phyloP scores from a whole-genome alignment of 2,113 vertebrate genomes.

The Heterotis niloticus region DNA sequence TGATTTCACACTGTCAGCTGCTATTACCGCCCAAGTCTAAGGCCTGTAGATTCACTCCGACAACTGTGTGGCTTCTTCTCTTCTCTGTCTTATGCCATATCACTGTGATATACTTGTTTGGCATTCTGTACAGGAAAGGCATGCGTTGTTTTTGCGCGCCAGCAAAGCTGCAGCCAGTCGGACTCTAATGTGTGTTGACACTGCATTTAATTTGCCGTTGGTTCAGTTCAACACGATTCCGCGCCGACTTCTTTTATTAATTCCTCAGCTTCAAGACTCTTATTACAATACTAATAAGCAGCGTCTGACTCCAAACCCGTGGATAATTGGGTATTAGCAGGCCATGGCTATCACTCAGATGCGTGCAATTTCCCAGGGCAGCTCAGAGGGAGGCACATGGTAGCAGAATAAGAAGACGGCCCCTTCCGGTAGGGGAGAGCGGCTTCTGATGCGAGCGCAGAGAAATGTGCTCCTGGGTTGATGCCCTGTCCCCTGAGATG shows the following conservation, averaged over 20 bases:
- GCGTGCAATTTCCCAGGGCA: constrained; percentile 34
- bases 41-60: not conserved
- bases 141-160: constrained; percentile 22
- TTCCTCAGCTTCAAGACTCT: constrained; percentile 16
- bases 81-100: not conserved
- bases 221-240: constrained; percentile 33
- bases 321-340: constrained; percentile 27
- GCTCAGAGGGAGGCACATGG: not conserved
- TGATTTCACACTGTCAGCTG: constrained; percentile 17
- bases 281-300: constrained; percentile 38
- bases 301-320: constrained; percentile 29
- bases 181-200: constrained; percentile 24
- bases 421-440: constrained; percentile 29
- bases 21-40: not conserved
- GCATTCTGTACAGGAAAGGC: not conserved
- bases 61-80: not conserved
- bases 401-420: not conserved
- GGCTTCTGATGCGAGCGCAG: constrained; percentile 29
- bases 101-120: not conserved
- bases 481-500: constrained; percentile 14
- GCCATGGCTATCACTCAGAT: constrained; percentile 29
- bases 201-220: constrained; percentile 39
- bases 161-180: constrained; percentile 23
- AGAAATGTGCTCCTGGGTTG: constrained; percentile 32
- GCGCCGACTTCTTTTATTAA: constrained; percentile 26